Conservation (phyloP, 2,797 vertebrate species). For the Glossophaga mutica region DNA sequence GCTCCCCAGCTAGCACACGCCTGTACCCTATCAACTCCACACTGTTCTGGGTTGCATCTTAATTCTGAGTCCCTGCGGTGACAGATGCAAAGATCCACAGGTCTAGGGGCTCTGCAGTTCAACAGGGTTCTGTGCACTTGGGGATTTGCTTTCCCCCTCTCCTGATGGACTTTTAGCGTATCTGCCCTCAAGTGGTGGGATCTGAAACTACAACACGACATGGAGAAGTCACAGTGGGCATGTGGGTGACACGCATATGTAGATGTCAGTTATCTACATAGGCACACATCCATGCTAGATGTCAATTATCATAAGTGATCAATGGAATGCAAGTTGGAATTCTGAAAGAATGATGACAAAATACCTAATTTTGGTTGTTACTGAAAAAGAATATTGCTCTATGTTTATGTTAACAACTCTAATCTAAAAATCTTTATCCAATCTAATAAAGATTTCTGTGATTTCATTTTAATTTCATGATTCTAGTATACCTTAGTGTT, state of each 20-base stretch:
- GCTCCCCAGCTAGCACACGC: fast-evolving
- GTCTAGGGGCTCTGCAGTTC: background rate
- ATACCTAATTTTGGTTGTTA: background rate
- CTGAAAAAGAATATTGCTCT: background rate
- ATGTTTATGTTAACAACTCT: background rate
- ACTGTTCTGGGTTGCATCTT: background rate
- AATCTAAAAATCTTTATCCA: background rate
- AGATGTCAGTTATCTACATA: background rate
- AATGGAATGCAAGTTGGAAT: background rate
- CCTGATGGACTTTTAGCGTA: slow-evolving; percentile 15
- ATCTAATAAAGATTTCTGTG: background rate
- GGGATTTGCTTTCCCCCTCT: background rate
- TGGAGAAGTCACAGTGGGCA: background rate
- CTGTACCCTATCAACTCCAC: too few species aligned
- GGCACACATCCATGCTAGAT: background rate
- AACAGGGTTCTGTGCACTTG: background rate
- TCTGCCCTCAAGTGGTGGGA: slow-evolving; percentile 65
- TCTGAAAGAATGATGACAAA: background rate
- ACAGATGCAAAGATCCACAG: background rate
- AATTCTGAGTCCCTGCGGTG: background rate
- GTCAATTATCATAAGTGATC: background rate
- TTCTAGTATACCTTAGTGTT: background rate
- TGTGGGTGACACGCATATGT: background rate
- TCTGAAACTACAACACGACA: slow-evolving; percentile 45
- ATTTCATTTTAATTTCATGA: background rate